Evolutionary conservation across 1,140 invertebrate genomes (phyloP), one percentile per base, ranked within the genome.

Genomic region (Dufourea novaeangliae): DNA sequence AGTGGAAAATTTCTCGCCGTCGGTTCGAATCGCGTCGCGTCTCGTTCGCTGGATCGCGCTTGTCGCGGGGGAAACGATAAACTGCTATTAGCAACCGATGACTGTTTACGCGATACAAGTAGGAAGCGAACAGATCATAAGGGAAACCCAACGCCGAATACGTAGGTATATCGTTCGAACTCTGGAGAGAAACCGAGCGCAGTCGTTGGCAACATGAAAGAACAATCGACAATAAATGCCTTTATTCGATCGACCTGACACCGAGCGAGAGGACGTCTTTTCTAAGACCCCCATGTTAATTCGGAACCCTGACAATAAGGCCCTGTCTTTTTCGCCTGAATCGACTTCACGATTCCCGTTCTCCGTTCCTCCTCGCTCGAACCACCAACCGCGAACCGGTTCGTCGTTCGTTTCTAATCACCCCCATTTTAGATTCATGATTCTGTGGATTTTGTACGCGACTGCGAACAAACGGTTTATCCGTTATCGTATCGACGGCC

Each of bases 161-260:
- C n/a, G n/a, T n/a, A n/a, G n/a, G n/a, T n/a, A n/a, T n/a, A n/a
- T n/a, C n/a, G n/a, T n/a, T n/a, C n/a, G n/a, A n/a, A n/a, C n/a
- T n/a, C n/a, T n/a, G n/a, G n/a, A n/a, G n/a, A n/a, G n/a, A n/a
- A n/a, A n/a, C n/a, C n/a, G n/a, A n/a, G n/a, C n/a, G n/a, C n/a
- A n/a, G n/a, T n/a, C n/a, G n/a, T n/a, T n/a, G n/a, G n/a, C n/a
- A 10, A 50, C 61, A 68, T 80, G 84, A 86, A 83, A 83, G 85
- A 83, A 88, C 86, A 87, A 89, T 85, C 77, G 78, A 89, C 84
- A 88, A 88, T 88, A 88, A n/a, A 86, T 85, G 79, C 80, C 79
- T 88, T 87, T 83, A 88, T 89, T 79, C 74, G 29, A 52, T 39
- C 41, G 64, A 39, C 25, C 61, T 67, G 64, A 8, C 27, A 44